Conservation (phyloP, 2,888 invertebrate genomes). For the Hofmannophila pseudospretella region DNA sequence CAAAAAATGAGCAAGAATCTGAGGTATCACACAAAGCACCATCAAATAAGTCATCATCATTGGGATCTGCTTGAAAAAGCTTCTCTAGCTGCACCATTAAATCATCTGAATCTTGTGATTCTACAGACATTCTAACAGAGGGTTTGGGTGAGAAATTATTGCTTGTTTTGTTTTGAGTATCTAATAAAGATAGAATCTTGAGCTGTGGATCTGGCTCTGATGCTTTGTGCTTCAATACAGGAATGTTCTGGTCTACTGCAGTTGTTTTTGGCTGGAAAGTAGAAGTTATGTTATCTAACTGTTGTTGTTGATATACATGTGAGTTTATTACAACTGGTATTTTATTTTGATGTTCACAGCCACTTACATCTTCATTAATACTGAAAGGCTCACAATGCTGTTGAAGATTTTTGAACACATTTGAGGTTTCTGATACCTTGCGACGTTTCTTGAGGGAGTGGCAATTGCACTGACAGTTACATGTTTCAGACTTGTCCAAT, state of each 20-base stretch:
- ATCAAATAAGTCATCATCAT: slow-evolving; percentile 67
- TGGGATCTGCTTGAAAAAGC: slow-evolving; percentile 56
- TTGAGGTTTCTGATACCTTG: slow-evolving; percentile 24
- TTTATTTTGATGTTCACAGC: slow-evolving; percentile 15
- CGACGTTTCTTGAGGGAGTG: slow-evolving; percentile 41
- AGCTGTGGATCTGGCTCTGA: neutral
- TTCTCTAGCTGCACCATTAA: slow-evolving; percentile 62
- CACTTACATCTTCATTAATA: neutral
- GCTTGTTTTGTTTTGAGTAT: slow-evolving; percentile 12
- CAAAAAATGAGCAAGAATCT: slow-evolving; percentile 22
- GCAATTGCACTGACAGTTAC: slow-evolving; percentile 49
- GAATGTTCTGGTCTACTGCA: no score
- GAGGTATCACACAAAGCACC: slow-evolving; percentile 39
- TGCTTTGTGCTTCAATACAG: no score
- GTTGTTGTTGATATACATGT: slow-evolving; percentile 19
- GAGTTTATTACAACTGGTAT: slow-evolving; percentile 29
- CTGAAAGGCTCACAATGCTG: neutral
- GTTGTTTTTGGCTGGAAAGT: slow-evolving; percentile 6
- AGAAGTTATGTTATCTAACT: slow-evolving; percentile 11
- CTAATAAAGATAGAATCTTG: neutral
- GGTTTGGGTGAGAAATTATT: slow-evolving; percentile 16
- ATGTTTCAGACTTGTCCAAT: slow-evolving; percentile 24
- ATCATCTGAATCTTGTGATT: slow-evolving; percentile 47
- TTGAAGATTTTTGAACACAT: slow-evolving; percentile 3
- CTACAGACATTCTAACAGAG: slow-evolving; percentile 26